Evolutionary conservation across 2,113 vertebrate species (phyloP).

Genomic region (Xenus cinereus): DNA sequence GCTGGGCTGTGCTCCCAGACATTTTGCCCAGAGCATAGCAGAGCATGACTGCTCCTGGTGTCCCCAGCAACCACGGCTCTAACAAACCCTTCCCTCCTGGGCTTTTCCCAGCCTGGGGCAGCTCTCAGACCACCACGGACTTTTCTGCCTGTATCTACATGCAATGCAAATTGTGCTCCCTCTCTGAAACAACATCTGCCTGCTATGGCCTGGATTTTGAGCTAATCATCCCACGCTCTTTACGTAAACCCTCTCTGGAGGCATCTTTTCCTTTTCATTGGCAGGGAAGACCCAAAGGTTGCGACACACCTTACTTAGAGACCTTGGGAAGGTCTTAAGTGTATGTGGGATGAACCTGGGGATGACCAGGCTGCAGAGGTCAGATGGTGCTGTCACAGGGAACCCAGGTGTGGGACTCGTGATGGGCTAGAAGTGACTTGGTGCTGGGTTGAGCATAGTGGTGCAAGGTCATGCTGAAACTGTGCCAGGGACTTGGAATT

Average conservation of each 20-base stretch:
- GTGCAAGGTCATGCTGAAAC: not conserved
- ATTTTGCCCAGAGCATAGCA: not conserved
- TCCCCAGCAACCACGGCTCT: constrained; percentile 21
- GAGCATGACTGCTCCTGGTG: not conserved
- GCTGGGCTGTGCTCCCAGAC: not conserved
- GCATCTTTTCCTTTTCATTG: not conserved
- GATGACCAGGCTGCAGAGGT: not conserved
- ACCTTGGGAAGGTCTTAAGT: not conserved
- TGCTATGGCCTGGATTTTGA: not conserved
- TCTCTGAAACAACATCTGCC: not conserved
- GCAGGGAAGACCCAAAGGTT: not conserved
- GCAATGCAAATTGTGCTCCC: not conserved
- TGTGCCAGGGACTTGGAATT: not conserved
- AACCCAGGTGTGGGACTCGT: not conserved
- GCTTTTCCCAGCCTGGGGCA: not conserved
- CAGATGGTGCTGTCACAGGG: not conserved
- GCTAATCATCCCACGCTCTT: not conserved
- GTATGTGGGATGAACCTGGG: not conserved
- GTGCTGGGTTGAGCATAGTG: not conserved
- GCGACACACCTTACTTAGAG: not conserved
- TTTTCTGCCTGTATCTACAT: not conserved
- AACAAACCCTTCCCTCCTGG: not conserved
- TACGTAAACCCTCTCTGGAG: not conserved
- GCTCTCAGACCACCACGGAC: not conserved
- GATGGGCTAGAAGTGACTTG: not conserved